Evolutionary conservation across 2,888 invertebrate species (phyloP).

Genomic region (Netelia fuscicornis): DNA sequence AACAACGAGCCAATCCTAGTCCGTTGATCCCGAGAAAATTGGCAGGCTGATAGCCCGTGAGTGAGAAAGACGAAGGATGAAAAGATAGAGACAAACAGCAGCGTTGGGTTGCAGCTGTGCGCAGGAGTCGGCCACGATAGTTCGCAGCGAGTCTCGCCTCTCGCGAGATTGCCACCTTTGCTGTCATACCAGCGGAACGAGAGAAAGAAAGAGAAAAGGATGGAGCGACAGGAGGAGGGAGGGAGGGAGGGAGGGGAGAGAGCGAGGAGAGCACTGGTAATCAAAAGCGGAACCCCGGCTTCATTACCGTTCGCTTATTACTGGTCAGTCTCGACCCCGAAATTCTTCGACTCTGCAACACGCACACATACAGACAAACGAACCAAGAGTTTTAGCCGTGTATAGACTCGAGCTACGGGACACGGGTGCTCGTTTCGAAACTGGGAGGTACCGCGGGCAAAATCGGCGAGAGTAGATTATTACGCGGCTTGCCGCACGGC

Average conservation of each 20-base stretch:
- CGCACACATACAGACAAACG: slow-evolving; percentile 13
- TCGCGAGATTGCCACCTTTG: slow-evolving; percentile 70
- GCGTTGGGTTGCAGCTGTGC: slow-evolving; percentile 59
- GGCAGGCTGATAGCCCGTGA: slow-evolving; percentile 51
- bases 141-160: slow-evolving; percentile 27
- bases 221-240: neutral
- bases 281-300: slow-evolving; percentile 69
- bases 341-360: slow-evolving; percentile 47
- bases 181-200: slow-evolving; percentile 63
- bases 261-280: slow-evolving; percentile 57
- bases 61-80: neutral
- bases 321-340: slow-evolving; percentile 62
- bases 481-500: slow-evolving; percentile 69
- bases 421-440: slow-evolving; percentile 61
- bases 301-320: slow-evolving; percentile 69
- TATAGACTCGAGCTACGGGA: slow-evolving; percentile 9
- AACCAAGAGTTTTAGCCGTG: slow-evolving; percentile 1
- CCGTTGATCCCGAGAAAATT: slow-evolving; percentile 67
- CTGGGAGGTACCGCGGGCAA: slow-evolving; percentile 63
- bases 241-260: neutral
- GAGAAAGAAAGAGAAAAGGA: slow-evolving; percentile 16
- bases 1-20: slow-evolving; percentile 65
- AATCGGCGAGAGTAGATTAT: slow-evolving; percentile 65
- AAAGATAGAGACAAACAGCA: slow-evolving; percentile 11
- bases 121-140: slow-evolving; percentile 8